A percentile compares a stretch with the other conserved stretches of the same genome.
phyloP scores from a whole-genome alignment of 2,797 vertebrate genomes.

The Clarias platycephalus region DNA sequence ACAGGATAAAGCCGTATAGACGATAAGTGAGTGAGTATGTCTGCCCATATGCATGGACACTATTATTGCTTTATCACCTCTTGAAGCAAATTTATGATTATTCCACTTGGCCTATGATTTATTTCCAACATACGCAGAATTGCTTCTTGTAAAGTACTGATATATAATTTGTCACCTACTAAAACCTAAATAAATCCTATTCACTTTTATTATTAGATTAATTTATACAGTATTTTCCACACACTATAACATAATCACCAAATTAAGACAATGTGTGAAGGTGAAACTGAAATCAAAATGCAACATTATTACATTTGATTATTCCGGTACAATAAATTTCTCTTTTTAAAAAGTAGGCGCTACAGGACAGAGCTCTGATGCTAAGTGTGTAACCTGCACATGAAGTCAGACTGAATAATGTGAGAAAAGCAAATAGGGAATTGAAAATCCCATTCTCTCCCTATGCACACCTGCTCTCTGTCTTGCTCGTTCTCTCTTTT shows the following conservation, averaged over 20 bases:
- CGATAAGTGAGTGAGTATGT: not conserved
- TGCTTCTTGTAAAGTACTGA: not conserved
- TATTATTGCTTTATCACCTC: not conserved
- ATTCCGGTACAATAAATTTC: not conserved
- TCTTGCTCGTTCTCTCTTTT: conserved; percentile 11
- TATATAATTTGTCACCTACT: not conserved
- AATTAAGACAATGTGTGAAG: not conserved
- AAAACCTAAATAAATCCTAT: not conserved
- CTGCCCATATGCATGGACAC: not conserved
- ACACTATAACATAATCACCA: not conserved
- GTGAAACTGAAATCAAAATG: too few relatives aligned
- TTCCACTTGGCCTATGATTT: not conserved
- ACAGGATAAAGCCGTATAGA: too few relatives aligned
- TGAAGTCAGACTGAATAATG: not conserved
- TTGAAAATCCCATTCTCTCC: conserved; percentile 17
- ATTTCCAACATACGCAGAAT: not conserved
- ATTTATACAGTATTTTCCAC: not conserved
- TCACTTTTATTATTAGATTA: not conserved
- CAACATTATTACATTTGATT: not conserved
- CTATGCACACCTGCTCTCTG: not conserved
- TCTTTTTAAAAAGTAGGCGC: not conserved
- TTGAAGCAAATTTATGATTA: not conserved
- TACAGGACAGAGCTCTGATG: not conserved
- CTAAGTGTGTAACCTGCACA: not conserved
- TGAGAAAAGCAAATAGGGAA: conserved; percentile 20